Conservation (phyloP, 2,113 vertebrate genomes). For the Sceloporus undulatus region DNA sequence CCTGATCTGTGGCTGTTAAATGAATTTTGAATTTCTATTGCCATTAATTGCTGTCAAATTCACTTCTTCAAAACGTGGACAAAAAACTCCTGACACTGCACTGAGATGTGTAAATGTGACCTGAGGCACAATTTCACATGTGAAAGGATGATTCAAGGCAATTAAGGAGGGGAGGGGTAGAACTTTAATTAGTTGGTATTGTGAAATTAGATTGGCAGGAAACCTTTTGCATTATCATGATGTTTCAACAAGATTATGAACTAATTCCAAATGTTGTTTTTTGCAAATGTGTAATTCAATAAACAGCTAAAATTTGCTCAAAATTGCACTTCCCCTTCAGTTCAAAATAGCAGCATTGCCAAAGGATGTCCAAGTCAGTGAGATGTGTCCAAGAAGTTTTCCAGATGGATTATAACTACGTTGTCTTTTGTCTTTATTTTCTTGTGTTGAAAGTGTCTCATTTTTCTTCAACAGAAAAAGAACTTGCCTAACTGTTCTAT, state of each 20-base stretch:
- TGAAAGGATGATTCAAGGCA: background rate
- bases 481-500: conserved; percentile 71
- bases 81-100: background rate
- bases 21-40: background rate
- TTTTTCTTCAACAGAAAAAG: conserved; percentile 65
- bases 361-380: background rate
- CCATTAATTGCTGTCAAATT: background rate
- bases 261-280: background rate
- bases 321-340: background rate
- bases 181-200: no score
- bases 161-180: no score
- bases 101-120: background rate
- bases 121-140: no score
- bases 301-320: background rate
- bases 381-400: background rate
- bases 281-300: background rate
- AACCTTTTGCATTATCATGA: background rate
- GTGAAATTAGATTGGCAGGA: background rate
- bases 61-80: background rate
- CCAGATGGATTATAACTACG: background rate
- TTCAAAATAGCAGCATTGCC: background rate
- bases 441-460: background rate
- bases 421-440: background rate
- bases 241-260: background rate
- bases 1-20: background rate